phyloP scores from a whole-genome alignment of 2,888 invertebrate species.

The Heliconius cydno region DNA sequence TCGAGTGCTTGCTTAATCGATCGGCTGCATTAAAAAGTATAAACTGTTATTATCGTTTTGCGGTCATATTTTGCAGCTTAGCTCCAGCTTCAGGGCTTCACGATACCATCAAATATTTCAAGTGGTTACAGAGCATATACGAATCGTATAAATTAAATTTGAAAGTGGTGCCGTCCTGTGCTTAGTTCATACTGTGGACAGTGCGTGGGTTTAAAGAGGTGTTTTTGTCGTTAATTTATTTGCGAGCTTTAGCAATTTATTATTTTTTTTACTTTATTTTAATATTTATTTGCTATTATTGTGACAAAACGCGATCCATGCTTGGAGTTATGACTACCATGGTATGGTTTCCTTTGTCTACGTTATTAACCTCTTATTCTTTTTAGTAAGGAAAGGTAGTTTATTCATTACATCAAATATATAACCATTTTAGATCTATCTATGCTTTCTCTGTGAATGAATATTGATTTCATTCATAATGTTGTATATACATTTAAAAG shows the following conservation, averaged over 20 bases:
- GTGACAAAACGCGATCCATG: constrained; percentile 82
- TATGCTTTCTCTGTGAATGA: constrained; percentile 46
- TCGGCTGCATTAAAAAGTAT: constrained; percentile 79
- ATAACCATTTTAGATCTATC: constrained; percentile 48
- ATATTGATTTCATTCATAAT: constrained; percentile 44
- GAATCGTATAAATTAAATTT: constrained; percentile 53
- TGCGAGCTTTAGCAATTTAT: constrained; percentile 72
- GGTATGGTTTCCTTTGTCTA: constrained; percentile 84
- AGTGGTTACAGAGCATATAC: constrained; percentile 60
- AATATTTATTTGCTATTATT: constrained; percentile 68
- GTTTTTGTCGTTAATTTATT: constrained; percentile 72
- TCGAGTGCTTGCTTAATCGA: constrained; percentile 73
- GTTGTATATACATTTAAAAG: constrained; percentile 36
- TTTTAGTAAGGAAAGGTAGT: constrained; percentile 71
- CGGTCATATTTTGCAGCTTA: constrained; percentile 69
- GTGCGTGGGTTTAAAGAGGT: constrained; percentile 73
- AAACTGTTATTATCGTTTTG: constrained; percentile 75
- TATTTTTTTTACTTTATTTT: constrained; percentile 59
- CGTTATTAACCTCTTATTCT: constrained; percentile 69
- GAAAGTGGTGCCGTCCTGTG: constrained; percentile 76
- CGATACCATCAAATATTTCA: constrained; percentile 54
- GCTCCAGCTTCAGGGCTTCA: constrained; percentile 53
- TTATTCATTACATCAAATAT: constrained; percentile 53
- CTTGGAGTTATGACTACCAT: constrained; percentile 84
- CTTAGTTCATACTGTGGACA: constrained; percentile 79